Evolutionary conservation across 1,140 invertebrate species (phyloP).

Genomic region (Drosophila pectinifera): DNA sequence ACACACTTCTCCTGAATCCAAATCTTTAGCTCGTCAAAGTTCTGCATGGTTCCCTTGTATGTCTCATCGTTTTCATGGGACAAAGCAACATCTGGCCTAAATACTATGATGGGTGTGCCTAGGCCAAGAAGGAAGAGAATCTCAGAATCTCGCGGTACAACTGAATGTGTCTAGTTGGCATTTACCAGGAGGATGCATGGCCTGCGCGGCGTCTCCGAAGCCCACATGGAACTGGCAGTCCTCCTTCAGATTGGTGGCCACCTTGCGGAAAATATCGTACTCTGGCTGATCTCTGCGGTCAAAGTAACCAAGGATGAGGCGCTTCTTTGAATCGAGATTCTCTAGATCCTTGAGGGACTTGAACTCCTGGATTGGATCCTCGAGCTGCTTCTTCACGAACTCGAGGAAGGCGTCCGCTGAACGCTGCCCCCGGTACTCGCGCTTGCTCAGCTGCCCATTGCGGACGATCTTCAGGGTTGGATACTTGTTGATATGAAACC

Average conservation of each 20-base stretch:
- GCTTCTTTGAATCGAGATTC: constrained; percentile 94
- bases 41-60: constrained; percentile 89
- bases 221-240: constrained; percentile 98
- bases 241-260: constrained; percentile 95
- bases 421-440: constrained; percentile 94
- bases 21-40: constrained; percentile 92
- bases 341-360: constrained; percentile 90
- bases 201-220: constrained; percentile 93
- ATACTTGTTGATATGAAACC: constrained; percentile 99
- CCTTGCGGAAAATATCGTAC: constrained; percentile 92
- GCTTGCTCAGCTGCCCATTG: constrained; percentile 96
- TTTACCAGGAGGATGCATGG: constrained; percentile 92
- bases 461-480: constrained; percentile 98
- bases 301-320: constrained; percentile 97
- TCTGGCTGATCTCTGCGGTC: constrained; percentile 92
- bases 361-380: constrained; percentile 95
- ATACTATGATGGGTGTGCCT: constrained; percentile 91
- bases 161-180: neutral
- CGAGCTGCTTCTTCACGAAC: constrained; percentile 95
- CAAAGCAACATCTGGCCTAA: constrained; percentile 91
- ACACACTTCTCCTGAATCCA: constrained; percentile 97
- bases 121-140: neutral
- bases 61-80: constrained; percentile 94
- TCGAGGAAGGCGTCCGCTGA: constrained; percentile 92
- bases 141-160: neutral